These are phyloP conservation scores for Brachyopa scutellaris DNA, from an alignment of 2,888 invertebrate genomes.

Conservation along the genomic window DNA sequence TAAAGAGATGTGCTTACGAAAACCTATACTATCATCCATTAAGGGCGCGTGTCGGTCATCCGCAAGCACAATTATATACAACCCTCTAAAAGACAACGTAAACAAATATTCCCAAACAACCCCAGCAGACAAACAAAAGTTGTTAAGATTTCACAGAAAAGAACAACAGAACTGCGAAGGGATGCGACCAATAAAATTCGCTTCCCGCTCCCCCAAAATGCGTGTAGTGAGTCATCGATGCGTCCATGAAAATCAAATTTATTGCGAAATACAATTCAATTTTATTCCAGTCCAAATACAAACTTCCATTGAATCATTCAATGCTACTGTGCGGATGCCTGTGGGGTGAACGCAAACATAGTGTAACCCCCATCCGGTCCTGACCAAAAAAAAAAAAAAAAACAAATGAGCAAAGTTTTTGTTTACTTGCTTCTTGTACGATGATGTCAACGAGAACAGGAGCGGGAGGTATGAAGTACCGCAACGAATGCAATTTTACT, in stretches of 20 bases:
- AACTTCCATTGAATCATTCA: background rate
- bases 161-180: background rate
- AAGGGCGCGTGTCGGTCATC: constrained; percentile 11
- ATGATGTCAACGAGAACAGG: constrained; percentile 46
- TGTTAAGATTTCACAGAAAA: background rate
- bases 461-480: constrained; percentile 30
- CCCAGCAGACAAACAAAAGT: background rate
- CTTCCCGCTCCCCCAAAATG: constrained; percentile 27
- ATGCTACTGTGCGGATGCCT: background rate
- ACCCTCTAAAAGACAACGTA: background rate
- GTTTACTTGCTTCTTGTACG: constrained; percentile 30
- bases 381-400: constrained; percentile 23
- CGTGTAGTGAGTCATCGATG: constrained; percentile 63
- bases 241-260: constrained; percentile 55
- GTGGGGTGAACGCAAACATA: constrained; percentile 5
- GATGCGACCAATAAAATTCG: constrained; percentile 7
- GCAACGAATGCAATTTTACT: constrained; percentile 61
- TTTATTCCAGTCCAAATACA: constrained; percentile 1
- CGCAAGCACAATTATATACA: background rate
- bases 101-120: constrained; percentile 9
- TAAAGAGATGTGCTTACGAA: background rate
- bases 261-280: constrained; percentile 45
- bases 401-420: constrained; percentile 42
- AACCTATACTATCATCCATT: constrained; percentile 19
- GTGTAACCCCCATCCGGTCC: background rate